Base-by-base conservation (phyloP, 30 jellyfish, hydroid and myxozoan genomes). In the Hydra vulgaris region DNA sequence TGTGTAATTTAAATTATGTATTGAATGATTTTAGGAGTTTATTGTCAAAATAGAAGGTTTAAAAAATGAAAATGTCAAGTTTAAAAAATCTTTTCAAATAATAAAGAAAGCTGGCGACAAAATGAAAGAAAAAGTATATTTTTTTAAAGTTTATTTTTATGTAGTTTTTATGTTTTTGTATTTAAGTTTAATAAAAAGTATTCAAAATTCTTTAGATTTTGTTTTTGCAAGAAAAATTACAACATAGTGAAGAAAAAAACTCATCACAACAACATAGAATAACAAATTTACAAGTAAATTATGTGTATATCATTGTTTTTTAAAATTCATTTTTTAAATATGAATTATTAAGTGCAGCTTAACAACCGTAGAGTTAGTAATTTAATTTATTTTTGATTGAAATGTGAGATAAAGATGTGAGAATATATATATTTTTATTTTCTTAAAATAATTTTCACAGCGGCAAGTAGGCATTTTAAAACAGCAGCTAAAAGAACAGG, bases 41-140 rank as follows among this genome's bases (percentile, higher is more conserved):
- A 26, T 25, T 18, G 7, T 27, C 12, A 75, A 75, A 40, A 40
- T 40, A 40, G 8, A 73, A 69, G 89, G 80, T 23, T 24, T 82
- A 53, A 24, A 83, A n/a, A 84, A 87, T 21, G 96, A 88, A 18
- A 76, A 82, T 7, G 82, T 71, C 55, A 88, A 88, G 73, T 82
- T 86, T 15, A 79, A 82, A 40, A 21, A 82, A 23, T 82, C 96
- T 7, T 82, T 88, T 73, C 83, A 88, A 79, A 73, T 88, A 53
- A 25, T 88, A 85, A 88, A 82, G 70, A 85, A 88, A 53, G 92
- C 96, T 67, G 84, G 82, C 73, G 96, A 83, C 17, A 81, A 88
- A 24, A 70, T 88, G 21, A 88, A 83, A 74, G 78, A 82, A 79
- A 88, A 83, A 88, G 96, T 88, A 23, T 26, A 0, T 7, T 5